Evolutionary conservation across 2,888 invertebrate genomes (phyloP).

Genomic region (Drosophila hamatofila): DNA sequence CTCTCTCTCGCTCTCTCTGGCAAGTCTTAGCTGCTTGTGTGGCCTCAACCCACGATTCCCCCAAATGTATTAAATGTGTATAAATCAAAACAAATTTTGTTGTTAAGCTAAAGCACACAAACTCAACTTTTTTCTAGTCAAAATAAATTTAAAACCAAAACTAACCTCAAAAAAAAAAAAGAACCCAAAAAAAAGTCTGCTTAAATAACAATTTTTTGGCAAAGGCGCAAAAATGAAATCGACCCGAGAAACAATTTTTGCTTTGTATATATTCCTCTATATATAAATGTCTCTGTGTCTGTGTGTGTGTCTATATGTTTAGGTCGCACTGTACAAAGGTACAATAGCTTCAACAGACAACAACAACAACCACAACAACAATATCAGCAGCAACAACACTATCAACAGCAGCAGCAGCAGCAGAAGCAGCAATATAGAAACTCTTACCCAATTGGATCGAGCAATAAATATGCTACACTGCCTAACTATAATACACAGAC

Average conservation of each 20-base stretch:
- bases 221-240: constrained; percentile 6
- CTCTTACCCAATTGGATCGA: constrained; percentile 81
- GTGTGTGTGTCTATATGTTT: constrained; percentile 42
- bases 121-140: constrained; percentile 21
- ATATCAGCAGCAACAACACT: constrained; percentile 41
- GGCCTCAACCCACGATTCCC: neutral
- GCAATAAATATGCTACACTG: constrained; percentile 67
- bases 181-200: constrained; percentile 6
- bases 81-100: constrained; percentile 19
- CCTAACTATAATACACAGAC: constrained; percentile 67
- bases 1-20: neutral
- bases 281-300: constrained; percentile 37
- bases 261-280: constrained; percentile 18
- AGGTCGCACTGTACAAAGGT: constrained; percentile 76
- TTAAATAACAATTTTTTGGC: constrained; percentile 19
- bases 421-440: constrained; percentile 82
- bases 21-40: constrained; percentile 34
- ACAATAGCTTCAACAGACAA: constrained; percentile 67
- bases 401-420: constrained; percentile 60
- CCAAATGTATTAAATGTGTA: constrained; percentile 8
- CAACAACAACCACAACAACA: constrained; percentile 59
- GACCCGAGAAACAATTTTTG: neutral
- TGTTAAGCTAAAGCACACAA: constrained; percentile 38
- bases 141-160: constrained; percentile 37
- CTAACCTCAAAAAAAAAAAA: constrained; percentile 10